Percentiles rank a stretch among this genome's conserved stretches.
phyloP scores from a whole-genome alignment of 2,888 invertebrate species.

The Scaptomyza cyrtandrae region DNA sequence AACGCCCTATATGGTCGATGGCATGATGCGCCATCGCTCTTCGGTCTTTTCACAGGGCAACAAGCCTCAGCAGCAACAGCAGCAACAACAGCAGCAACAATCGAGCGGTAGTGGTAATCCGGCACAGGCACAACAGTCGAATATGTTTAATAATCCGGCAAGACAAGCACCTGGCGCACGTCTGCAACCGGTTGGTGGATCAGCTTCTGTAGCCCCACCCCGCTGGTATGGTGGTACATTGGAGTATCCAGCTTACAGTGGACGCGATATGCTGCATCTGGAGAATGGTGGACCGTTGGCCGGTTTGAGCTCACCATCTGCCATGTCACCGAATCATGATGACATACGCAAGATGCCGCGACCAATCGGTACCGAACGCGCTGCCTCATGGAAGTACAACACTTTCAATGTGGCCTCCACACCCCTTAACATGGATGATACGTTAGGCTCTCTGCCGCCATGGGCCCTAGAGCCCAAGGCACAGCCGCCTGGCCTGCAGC shows the following conservation, averaged over 20 bases:
- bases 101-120: constrained; percentile 56
- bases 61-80: constrained; percentile 43
- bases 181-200: constrained; percentile 55
- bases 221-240: constrained; percentile 77
- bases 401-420: constrained; percentile 77
- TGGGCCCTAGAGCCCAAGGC: constrained; percentile 68
- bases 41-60: constrained; percentile 88
- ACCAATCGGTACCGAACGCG: constrained; percentile 93
- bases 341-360: constrained; percentile 86
- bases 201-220: constrained; percentile 55
- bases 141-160: constrained; percentile 77
- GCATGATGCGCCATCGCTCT: constrained; percentile 90
- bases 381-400: constrained; percentile 84
- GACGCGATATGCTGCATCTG: constrained; percentile 82
- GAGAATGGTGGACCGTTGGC: constrained; percentile 82
- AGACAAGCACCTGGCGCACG: constrained; percentile 55
- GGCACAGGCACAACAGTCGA: constrained; percentile 63
- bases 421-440: constrained; percentile 69
- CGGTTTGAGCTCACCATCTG: constrained; percentile 82
- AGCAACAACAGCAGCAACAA: constrained; percentile 58
- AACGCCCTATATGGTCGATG: constrained; percentile 54
- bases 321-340: constrained; percentile 85
- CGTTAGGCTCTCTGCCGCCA: constrained; percentile 51
- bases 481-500: constrained; percentile 62
- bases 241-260: constrained; percentile 73